Percentiles rank a stretch among this genome's conserved stretches.
Conservation (phyloP, 2,888 invertebrate species). For the Tipula confusa region DNA sequence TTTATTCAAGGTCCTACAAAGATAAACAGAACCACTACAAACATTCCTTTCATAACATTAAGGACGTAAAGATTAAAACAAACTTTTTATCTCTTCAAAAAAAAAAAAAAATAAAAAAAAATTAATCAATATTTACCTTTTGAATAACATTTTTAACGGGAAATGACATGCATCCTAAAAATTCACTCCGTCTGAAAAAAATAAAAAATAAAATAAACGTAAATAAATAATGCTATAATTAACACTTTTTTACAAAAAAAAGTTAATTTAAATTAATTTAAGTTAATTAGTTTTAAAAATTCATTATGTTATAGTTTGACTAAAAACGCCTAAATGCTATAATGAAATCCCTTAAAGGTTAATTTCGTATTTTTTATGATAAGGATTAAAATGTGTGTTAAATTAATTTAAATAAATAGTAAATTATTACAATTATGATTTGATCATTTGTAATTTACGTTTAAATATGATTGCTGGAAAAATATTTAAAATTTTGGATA, state of each 20-base stretch:
- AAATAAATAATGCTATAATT: background rate
- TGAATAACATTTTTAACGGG: slow-evolving; percentile 75
- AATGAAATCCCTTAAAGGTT: background rate
- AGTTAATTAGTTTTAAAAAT: background rate
- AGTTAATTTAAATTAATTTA: background rate
- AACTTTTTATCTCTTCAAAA: background rate
- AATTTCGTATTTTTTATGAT: background rate
- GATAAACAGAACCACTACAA: background rate
- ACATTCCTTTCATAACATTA: background rate
- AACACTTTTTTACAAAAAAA: background rate
- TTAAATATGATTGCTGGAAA: background rate
- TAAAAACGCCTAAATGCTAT: background rate
- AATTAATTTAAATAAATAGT: background rate
- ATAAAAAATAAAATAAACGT: slow-evolving; percentile 35
- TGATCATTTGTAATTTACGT: background rate
- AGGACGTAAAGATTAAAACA: background rate
- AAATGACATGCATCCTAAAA: slow-evolving; percentile 91
- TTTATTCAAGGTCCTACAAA: background rate
- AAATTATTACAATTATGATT: background rate
- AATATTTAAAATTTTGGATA: background rate
- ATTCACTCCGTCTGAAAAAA: slow-evolving; percentile 83
- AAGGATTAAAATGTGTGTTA: background rate
- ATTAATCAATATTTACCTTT: slow-evolving; percentile 50
- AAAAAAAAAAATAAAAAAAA: background rate
- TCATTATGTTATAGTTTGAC: background rate